These are phyloP conservation scores for Phengaris arion DNA, from an alignment of 2,888 invertebrate genomes.

Conservation along the genomic window DNA sequence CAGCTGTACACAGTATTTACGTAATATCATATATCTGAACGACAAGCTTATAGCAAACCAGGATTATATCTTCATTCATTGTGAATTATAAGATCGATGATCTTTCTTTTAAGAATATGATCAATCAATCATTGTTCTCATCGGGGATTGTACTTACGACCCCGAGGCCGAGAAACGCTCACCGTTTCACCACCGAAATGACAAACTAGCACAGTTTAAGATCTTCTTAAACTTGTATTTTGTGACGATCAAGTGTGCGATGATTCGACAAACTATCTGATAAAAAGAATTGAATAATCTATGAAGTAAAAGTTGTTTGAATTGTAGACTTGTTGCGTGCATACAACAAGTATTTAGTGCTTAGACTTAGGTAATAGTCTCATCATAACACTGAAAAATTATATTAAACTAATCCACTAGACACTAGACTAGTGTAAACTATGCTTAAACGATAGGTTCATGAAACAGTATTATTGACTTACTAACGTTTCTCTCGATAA, in stretches of 20 bases:
- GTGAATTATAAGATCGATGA: slow-evolving; percentile 3
- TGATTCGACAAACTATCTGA: too few species aligned
- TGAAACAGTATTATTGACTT: slow-evolving; percentile 8
- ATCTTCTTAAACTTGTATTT: neutral
- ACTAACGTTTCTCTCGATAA: neutral
- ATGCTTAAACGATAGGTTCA: neutral
- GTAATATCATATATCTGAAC: neutral
- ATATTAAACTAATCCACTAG: neutral
- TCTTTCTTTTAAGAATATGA: slow-evolving; percentile 1
- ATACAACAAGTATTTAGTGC: too few species aligned
- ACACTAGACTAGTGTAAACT: neutral
- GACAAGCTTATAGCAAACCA: neutral
- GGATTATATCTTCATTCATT: neutral
- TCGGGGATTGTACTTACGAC: neutral
- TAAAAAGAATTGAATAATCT: too few species aligned
- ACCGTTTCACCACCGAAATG: neutral
- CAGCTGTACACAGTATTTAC: neutral
- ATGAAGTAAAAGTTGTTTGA: too few species aligned
- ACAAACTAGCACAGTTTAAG: neutral
- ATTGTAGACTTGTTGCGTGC: too few species aligned
- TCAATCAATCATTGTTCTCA: slow-evolving; percentile 9
- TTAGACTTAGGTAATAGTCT: too few species aligned
- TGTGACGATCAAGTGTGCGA: neutral
- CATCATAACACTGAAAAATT: too few species aligned
- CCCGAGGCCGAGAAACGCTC: neutral